Evolutionary conservation across 2,888 invertebrate genomes (phyloP), one percentile per base, ranked within the genome.

Genomic region (Scaptomyza reducta): DNA sequence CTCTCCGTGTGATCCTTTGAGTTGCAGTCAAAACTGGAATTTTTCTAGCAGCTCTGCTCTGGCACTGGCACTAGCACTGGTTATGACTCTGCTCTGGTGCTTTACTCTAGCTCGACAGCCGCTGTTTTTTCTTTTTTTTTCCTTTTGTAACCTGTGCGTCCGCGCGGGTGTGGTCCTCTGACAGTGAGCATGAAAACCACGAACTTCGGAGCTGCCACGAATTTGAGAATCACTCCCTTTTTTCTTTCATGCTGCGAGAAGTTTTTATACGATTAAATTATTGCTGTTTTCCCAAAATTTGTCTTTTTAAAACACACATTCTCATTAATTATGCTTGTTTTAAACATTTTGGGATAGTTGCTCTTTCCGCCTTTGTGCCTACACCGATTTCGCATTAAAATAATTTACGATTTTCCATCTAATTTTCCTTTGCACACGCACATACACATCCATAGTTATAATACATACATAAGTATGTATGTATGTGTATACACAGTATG

Each of bases 81-180:
- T 58, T 65, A 44, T 56, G 46, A 10, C 44, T 49, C 59, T 54
- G 59, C 47, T 66, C 51, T 66, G 40, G 14, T 35, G 38, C 38
- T 80, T 79, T 78, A 68, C 68, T 71, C 42, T 64, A 58, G 63
- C 63, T 59, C 35, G 62, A 45, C 68, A 71, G 56, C 40, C 54
- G 68, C 56, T 68, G 62, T 58, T 66, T 75, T 72, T 77, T 72
- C 7, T 7, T 59, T 10, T 10, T 18, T 18, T 71, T 77, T 70
- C 57, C 67, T 85, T 89, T 87, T 85, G 79, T 86, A 89, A 90
- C 84, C 87, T 90, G 89, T 90, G 89, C 90, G 90, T 83, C 89
- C 89, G 91, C 90, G 91, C 91, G 91, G 91, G 91, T 91, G 91
- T 91, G 91, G 91, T 91, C 91, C 89, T 87, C 70, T 74, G 54